These are phyloP conservation scores for Platalea minor DNA, from an alignment of 2,797 vertebrate genomes.

Conservation along the genomic window DNA sequence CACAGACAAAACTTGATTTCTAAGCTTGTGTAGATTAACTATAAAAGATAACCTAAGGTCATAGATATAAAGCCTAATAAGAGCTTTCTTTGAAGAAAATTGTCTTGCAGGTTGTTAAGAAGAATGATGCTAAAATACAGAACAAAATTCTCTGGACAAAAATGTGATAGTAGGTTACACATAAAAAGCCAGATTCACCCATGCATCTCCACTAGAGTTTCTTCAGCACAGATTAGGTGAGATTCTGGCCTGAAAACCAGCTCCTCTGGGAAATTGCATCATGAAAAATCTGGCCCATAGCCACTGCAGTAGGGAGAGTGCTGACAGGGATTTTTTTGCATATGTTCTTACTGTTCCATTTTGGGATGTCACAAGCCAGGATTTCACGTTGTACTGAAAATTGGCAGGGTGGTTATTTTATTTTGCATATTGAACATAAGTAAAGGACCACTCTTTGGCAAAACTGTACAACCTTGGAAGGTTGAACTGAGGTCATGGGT, in stretches of 20 bases:
- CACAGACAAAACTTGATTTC: constrained; percentile 45
- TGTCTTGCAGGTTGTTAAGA: constrained; percentile 32
- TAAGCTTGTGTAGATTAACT: constrained; percentile 32
- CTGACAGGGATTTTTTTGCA: constrained; percentile 1
- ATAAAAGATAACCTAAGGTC: constrained; percentile 55
- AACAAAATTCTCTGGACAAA: constrained; percentile 19
- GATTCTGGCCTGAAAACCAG: constrained; percentile 3
- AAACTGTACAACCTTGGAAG: neutral
- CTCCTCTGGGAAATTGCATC: constrained; percentile 3
- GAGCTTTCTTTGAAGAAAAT: constrained; percentile 57
- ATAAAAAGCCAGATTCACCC: neutral
- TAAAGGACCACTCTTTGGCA: neutral
- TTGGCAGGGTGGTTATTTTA: neutral
- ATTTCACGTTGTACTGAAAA: neutral
- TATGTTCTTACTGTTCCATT: neutral
- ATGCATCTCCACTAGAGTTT: neutral
- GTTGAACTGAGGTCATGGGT: neutral
- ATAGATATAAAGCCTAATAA: constrained; percentile 45
- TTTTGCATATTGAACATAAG: neutral
- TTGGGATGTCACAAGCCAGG: neutral
- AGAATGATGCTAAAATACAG: constrained; percentile 49
- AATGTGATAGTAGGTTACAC: constrained; percentile 1
- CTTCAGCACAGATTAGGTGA: constrained; percentile 7
- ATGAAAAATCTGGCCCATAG: neutral
- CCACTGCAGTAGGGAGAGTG: neutral